Conservation (phyloP, 2,888 invertebrate genomes). For the Dascillus cervinus region DNA sequence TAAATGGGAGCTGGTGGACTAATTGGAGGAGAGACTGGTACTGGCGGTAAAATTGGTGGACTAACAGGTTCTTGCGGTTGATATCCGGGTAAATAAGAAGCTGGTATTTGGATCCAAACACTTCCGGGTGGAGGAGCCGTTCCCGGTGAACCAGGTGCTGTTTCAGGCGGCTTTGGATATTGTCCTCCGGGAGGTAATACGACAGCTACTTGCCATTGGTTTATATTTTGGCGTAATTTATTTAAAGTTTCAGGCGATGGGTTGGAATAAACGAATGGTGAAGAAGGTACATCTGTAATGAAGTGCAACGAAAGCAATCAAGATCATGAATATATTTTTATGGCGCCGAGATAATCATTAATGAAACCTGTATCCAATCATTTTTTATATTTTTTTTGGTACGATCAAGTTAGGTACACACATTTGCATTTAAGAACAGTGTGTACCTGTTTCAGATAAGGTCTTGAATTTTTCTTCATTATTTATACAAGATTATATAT, state of each 20-base stretch:
- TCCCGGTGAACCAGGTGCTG: constrained; percentile 3
- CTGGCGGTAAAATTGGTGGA: neutral
- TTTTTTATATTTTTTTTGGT: too few relatives aligned
- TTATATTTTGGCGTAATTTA: constrained; percentile 20
- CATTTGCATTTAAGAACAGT: too few relatives aligned
- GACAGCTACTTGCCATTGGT: constrained; percentile 29
- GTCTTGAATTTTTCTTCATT: too few relatives aligned
- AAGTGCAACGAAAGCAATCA: too few relatives aligned
- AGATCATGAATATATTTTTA: too few relatives aligned
- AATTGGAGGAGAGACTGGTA: neutral
- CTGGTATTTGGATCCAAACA: constrained; percentile 24
- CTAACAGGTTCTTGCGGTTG: neutral
- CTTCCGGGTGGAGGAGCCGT: constrained; percentile 16
- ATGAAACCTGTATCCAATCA: too few relatives aligned
- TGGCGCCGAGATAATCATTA: too few relatives aligned
- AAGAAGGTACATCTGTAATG: constrained; percentile 1
- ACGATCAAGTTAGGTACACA: too few relatives aligned
- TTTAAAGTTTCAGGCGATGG: neutral
- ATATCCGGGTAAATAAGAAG: constrained; percentile 6
- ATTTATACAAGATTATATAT: too few relatives aligned
- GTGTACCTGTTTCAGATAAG: too few relatives aligned
- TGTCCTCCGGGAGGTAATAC: constrained; percentile 19
- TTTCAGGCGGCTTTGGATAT: constrained; percentile 13
- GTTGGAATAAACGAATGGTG: neutral
- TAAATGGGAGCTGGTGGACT: constrained; percentile 6